Evolutionary conservation across 2,888 invertebrate species (phyloP).

Genomic region (Euproctis similis): DNA sequence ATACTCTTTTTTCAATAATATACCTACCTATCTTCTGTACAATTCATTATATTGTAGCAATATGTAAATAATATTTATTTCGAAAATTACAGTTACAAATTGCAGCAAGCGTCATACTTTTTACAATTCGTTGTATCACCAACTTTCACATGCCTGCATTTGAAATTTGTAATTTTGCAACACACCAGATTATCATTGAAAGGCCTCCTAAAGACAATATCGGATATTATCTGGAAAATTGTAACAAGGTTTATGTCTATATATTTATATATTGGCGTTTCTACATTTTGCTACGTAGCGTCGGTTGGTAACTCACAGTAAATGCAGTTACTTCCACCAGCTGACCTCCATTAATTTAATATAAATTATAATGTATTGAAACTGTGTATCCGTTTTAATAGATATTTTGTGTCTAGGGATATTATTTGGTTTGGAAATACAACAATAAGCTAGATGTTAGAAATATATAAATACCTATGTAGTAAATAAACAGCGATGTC

Average conservation of each 20-base stretch:
- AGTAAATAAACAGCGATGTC: no score
- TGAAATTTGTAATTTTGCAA: constrained; percentile 16
- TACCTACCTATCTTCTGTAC: no score
- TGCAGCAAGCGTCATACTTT: constrained; percentile 15
- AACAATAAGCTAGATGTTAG: no score
- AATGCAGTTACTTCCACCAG: constrained; percentile 51
- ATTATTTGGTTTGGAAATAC: no score
- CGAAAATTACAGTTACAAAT: constrained; percentile 16
- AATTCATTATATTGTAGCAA: no score
- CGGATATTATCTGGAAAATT: constrained; percentile 21
- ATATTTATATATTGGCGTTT: no score
- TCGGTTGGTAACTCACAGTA: constrained; percentile 34
- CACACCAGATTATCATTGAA: constrained; percentile 6
- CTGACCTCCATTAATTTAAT: constrained; percentile 60
- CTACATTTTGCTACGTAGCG: constrained; percentile 38
- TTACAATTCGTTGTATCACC: constrained; percentile 18
- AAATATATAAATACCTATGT: no score
- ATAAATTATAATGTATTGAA: constrained; percentile 52
- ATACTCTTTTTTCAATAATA: no score
- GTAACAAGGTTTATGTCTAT: constrained; percentile 25
- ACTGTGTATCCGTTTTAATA: constrained; percentile 28
- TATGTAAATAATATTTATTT: constrained; percentile 17
- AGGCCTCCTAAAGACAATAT: constrained; percentile 13
- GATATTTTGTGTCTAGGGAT: no score
- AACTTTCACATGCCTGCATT: constrained; percentile 21